Evolutionary conservation across 2,797 vertebrate genomes (phyloP), one percentile per base, ranked within the genome.

Genomic region (Urosaurus nigricauda): DNA sequence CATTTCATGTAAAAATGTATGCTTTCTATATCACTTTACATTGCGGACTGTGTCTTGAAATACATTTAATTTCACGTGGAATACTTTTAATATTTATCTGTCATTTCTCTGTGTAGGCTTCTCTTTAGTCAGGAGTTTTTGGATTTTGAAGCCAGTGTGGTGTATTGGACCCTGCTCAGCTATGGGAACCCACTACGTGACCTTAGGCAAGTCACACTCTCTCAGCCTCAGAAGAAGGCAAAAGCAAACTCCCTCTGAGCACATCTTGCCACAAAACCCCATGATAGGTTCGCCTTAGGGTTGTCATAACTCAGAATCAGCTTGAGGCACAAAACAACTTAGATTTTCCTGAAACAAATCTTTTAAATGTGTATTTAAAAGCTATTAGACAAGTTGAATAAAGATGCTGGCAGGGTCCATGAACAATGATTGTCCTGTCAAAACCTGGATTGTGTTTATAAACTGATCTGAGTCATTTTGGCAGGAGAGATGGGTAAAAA

Each of bases 61-160:
- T 88, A 53, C 7, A 12, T 93, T 85, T 92, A 35, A 56, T 92
- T 60, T 73, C 74, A 19, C 87, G 93, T 87, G 84, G 84, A 91
- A 86, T 35, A 35, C 83, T 92, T 81, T 85, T 70, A 68, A 21
- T 40, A 81, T 89, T 92, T 94, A 19, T 63, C 0, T 84, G 35
- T 88, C 40, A 51, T 88, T 93, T 43, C 37, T 65, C 80, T 83
- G 35, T 13, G 29, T 73, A 85, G 40, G 1, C 43, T 75, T 86
- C 60, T 87, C 12, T 58, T 12, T 90, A 92, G 93, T 70, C 81
- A 78, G 21, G 74, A 53, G 43, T 3, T 60, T 70, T 91, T 78
- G 79, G 53, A 73, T 86, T 85, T 32, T 2, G 37, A 19, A 60
- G 19, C 19, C 5, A 60, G 58, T 5, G 19, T 60, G 58, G 19